Conservation (phyloP, 2,797 vertebrate species). For the Rhynchotus rufescens region DNA sequence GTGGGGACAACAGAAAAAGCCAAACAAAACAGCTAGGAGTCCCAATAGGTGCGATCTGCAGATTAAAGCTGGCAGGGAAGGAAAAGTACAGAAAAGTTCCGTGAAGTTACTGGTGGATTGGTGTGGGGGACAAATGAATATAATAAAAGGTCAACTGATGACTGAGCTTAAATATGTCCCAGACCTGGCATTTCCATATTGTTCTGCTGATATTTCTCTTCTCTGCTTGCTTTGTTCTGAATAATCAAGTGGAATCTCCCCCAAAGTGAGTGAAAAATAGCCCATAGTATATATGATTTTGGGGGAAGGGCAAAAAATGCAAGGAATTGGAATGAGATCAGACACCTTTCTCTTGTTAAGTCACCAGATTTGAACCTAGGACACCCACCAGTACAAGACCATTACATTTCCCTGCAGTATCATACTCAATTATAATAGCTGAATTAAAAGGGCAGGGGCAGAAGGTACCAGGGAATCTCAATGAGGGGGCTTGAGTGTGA, state of each 20-base stretch:
- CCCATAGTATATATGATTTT: neutral
- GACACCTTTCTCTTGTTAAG: neutral
- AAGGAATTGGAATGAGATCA: neutral
- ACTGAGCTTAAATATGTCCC: neutral
- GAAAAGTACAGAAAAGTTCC: neutral
- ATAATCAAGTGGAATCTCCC: neutral
- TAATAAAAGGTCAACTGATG: neutral
- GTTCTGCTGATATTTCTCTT: neutral
- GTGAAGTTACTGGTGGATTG: neutral
- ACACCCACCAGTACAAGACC: neutral
- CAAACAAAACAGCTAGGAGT: neutral
- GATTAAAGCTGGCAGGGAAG: neutral
- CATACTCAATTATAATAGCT: neutral
- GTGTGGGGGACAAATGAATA: neutral
- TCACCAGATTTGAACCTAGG: neutral
- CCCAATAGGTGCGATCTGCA: neutral
- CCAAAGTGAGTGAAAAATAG: neutral
- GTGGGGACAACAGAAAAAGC: neutral
- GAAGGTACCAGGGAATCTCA: neutral
- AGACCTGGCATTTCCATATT: neutral
- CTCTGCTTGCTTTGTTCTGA: neutral
- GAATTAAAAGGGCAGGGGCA: neutral
- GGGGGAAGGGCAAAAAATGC: neutral
- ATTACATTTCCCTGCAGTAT: neutral
- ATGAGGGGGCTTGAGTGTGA: fast-evolving